These are phyloP conservation scores for Hoplodrina blanda DNA, from an alignment of 2,888 invertebrate species.

Conservation along the genomic window DNA sequence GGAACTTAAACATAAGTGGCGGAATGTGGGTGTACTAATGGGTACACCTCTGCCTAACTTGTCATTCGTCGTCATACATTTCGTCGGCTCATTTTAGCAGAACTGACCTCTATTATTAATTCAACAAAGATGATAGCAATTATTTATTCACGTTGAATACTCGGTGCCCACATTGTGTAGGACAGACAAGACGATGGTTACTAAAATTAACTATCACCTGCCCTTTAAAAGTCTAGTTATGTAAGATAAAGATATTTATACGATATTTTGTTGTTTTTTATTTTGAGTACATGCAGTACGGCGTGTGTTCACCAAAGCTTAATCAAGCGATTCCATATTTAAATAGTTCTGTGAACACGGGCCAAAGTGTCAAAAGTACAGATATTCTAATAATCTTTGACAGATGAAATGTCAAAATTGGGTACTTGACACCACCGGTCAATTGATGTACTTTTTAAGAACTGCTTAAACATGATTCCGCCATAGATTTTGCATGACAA, in stretches of 20 bases:
- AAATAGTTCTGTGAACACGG: background rate
- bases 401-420: too few relatives aligned
- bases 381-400: too few relatives aligned
- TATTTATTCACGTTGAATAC: constrained; percentile 42
- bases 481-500: too few relatives aligned
- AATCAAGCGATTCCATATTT: background rate
- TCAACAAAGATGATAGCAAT: constrained; percentile 43
- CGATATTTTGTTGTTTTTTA: constrained; percentile 25
- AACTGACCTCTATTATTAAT: constrained; percentile 32
- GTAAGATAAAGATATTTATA: constrained; percentile 49
- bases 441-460: too few relatives aligned
- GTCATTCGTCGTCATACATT: too few relatives aligned
- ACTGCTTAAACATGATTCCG: too few relatives aligned
- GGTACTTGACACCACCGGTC: too few relatives aligned
- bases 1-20: too few relatives aligned
- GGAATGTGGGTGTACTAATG: too few relatives aligned
- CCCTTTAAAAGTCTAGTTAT: constrained; percentile 51
- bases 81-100: too few relatives aligned
- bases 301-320: background rate
- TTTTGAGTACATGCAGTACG: background rate
- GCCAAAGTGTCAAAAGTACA: too few relatives aligned
- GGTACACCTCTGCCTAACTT: too few relatives aligned
- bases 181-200: constrained; percentile 53
- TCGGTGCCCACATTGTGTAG: constrained; percentile 27
- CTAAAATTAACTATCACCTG: constrained; percentile 71